Evolutionary conservation across 2,113 vertebrate species (phyloP), one percentile per base, ranked within the genome.

Genomic region (Raja brachyura): DNA sequence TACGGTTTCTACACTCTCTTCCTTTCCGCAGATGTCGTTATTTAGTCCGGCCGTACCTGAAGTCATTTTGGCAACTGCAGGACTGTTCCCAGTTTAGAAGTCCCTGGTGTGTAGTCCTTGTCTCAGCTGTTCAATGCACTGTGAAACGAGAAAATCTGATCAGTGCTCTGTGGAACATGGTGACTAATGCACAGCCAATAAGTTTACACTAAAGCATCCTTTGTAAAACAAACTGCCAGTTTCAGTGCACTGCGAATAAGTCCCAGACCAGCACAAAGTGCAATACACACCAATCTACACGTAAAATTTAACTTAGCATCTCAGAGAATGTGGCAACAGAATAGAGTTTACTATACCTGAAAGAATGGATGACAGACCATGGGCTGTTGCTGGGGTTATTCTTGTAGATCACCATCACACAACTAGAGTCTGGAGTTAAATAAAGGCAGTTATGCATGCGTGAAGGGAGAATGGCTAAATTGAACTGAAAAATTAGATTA

Each of bases 31-130:
- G 83, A 31, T 16, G 28, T 14, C 63, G 14, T 61, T 28, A 28
- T 85, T 10, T 25, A 85, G 20, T 61, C 79, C n/a, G n/a, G n/a
- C n/a, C 83, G 63, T 88, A 88, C 83, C 83, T 88, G 83, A 88
- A 63, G 59, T 63, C 83, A 88, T 88, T 88, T 88, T 66, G 59
- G 28, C 83, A 63, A 18, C 28, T 18, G 9, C n/a, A 63, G 28
- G n/a, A 16, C 2, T 14, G 16, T n/a, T 31, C 25, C 61, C 2
- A 16, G 59, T 66, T 88, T 18, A 88, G 59, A 88, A 66, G 83
- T 14, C 16, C 16, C 14, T 63, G 28, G 4, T 31, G 28, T 63
- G 83, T 31, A 63, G 31, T 31, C 14, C 59, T 88, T 31, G 59
- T n/a, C 28, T 88, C 83, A 31, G 59, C 31, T 14, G 59, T n/a